A percentile compares a stretch with the other conserved stretches of the same genome.
phyloP scores from a whole-genome alignment of 2,113 vertebrate species.

The Atrichornis clamosus region DNA sequence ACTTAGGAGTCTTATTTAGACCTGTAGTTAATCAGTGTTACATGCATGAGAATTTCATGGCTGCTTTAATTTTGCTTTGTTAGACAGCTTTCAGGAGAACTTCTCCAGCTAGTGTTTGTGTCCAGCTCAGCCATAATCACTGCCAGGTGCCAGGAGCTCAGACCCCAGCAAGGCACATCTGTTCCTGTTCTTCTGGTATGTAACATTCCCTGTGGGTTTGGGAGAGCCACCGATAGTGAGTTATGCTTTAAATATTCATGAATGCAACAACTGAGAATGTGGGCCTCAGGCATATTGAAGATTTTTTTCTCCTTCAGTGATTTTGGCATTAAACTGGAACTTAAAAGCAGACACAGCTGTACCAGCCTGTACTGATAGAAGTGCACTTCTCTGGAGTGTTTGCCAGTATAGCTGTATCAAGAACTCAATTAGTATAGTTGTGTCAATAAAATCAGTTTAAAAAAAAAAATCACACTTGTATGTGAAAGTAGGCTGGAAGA shows the following conservation, averaged over 20 bases:
- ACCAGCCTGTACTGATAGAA: not conserved
- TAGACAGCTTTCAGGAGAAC: constrained; percentile 24
- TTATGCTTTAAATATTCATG: not conserved
- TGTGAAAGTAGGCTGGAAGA: not conserved
- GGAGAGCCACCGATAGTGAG: not conserved
- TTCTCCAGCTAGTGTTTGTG: not conserved
- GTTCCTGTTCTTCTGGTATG: not conserved
- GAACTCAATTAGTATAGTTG: not conserved
- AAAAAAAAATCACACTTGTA: not conserved
- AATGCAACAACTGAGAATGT: not conserved
- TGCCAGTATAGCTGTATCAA: not conserved
- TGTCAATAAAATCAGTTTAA: not conserved
- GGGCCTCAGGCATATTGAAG: not conserved
- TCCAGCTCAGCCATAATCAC: not conserved
- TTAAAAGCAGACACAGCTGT: not conserved
- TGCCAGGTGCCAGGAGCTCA: not conserved
- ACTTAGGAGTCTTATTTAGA: constrained; percentile 36
- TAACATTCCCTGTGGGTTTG: not conserved
- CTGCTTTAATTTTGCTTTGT: constrained; percentile 28
- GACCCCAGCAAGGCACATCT: not conserved
- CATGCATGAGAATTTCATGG: not conserved
- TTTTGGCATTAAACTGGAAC: not conserved
- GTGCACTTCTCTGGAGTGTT: not conserved
- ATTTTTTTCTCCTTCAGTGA: not conserved
- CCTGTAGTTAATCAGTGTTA: constrained; percentile 55